A percentile compares a stretch with the other conserved stretches of the same genome.
These are phyloP conservation scores for Sturnira hondurensis DNA, from an alignment of 2,113 vertebrate genomes.

Conservation along the genomic window DNA sequence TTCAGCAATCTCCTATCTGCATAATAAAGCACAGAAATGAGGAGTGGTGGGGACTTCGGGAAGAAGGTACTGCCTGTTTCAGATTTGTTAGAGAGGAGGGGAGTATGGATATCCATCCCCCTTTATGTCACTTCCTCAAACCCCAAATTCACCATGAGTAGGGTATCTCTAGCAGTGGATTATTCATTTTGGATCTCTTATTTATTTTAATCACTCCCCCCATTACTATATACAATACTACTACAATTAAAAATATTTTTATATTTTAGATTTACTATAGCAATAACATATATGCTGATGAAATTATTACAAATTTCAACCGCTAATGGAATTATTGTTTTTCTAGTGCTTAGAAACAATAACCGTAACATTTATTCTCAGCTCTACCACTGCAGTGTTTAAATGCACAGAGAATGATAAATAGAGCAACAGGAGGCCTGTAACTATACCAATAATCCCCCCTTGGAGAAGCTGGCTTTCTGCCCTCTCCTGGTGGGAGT, in stretches of 20 bases:
- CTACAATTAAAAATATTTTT: not conserved
- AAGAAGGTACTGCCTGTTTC: not conserved
- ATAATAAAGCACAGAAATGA: not conserved
- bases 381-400: not conserved
- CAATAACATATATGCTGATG: not conserved
- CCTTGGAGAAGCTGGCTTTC: not conserved
- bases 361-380: not conserved
- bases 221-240: not conserved
- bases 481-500: not conserved
- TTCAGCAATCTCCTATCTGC: not conserved
- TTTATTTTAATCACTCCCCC: not conserved
- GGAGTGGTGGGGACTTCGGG: not conserved
- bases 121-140: not conserved
- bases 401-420: not conserved
- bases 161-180: not conserved
- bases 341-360: not conserved
- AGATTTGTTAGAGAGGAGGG: not conserved
- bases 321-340: not conserved
- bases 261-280: not conserved
- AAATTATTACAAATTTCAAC: not conserved
- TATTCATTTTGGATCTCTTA: not conserved
- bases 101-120: not conserved
- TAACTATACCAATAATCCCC: not conserved
- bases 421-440: not conserved
- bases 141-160: not conserved